phyloP scores from a whole-genome alignment of 2,797 vertebrate genomes.

The Anabas testudineus region DNA sequence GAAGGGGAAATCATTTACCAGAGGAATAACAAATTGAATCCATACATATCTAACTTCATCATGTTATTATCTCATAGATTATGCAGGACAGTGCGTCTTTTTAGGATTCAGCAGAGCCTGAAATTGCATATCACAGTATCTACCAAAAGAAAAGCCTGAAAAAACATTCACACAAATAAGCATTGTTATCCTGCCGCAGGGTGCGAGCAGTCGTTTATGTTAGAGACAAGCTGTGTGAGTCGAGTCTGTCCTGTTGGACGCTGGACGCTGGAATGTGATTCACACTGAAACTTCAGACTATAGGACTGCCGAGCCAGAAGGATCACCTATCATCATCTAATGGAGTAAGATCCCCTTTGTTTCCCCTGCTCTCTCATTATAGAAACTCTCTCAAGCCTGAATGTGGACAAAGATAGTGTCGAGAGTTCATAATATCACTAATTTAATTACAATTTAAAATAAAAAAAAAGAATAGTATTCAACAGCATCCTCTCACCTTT shows the following conservation, averaged over 20 bases:
- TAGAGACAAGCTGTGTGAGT: constrained; percentile 7
- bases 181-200: constrained; percentile 21
- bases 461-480: neutral
- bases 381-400: constrained; percentile 62
- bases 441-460: constrained; percentile 9
- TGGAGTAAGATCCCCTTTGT: constrained; percentile 52
- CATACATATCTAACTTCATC: constrained; percentile 31
- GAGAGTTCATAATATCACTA: constrained; percentile 11
- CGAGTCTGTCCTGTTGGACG: constrained; percentile 1
- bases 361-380: constrained; percentile 61
- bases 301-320: constrained; percentile 30
- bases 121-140: constrained; percentile 63
- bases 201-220: constrained; percentile 9
- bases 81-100: constrained; percentile 20
- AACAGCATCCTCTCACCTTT: constrained; percentile 11
- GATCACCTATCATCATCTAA: constrained; percentile 57
- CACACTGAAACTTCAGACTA: constrained; percentile 18
- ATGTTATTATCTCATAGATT: constrained; percentile 8
- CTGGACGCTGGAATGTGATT: constrained; percentile 21
- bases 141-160: constrained; percentile 27
- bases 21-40: constrained; percentile 10
- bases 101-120: constrained; percentile 64
- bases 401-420: constrained; percentile 47
- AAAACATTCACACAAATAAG: constrained; percentile 19
- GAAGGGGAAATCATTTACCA: constrained; percentile 28